Base-by-base conservation (phyloP, 2,797 vertebrate genomes). In the Cheirogaleus major region DNA sequence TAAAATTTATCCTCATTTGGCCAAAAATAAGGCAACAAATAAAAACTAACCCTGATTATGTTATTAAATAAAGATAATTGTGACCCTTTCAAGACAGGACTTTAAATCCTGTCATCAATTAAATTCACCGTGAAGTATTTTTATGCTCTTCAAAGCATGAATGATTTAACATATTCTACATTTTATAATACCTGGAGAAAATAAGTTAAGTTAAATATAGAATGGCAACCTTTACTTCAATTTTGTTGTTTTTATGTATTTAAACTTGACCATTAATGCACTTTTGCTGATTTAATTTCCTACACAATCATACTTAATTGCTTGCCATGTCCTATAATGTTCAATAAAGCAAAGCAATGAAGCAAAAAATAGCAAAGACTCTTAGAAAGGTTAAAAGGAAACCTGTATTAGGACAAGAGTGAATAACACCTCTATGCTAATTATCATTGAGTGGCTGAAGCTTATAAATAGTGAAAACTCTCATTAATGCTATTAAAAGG, bases 321-420 rank as follows among this genome's bases (percentile, higher is more conserved):
- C 94, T 97, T 98, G 92, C 95, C 88, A 87, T 98, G 97, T 97
- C 9, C 0, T 95, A 90, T 97, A 97, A 98, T 88, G 97, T 98
- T 98, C 97, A 98, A 97, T 98, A 98, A 98, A 98, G 92, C 75
- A 98, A 98, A 98, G 91, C 94, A 97, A 95, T 97, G 97, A 98
- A 98, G 97, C 96, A 98, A 98, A 98, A 98, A 97, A 97, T 93
- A 98, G 50, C 93, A 98, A 67, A 93, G 97, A 91, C 91, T 97
- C 91, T 98, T 95, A 95, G 84, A 98, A 98, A 97, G 93, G 93
- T 96, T 98, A 97, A 98, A 98, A 98, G 95, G 32, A 98, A 98
- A 91, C 35, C 91, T 81, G 95, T 97, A 97, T 63, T 93, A 97
- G 96, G 91, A 97, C 76, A 96, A 97, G 91, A 97, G 86, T 98